phyloP scores from a whole-genome alignment of 2,113 vertebrate genomes.

The Podarcis raffonei region DNA sequence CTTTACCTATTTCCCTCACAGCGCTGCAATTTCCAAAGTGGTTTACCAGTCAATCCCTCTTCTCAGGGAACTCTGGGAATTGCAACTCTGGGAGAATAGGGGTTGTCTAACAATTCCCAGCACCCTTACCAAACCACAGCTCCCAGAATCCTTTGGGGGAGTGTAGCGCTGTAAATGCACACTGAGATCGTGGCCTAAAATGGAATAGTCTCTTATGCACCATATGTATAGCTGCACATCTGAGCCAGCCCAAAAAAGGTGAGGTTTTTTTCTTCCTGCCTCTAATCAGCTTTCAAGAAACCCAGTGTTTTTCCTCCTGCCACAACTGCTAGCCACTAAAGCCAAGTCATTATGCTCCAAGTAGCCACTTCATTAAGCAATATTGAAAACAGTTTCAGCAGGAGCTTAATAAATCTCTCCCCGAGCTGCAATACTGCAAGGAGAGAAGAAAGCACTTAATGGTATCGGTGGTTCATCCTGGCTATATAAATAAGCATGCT shows the following conservation, averaged over 20 bases:
- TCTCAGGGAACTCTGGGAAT: too few species aligned
- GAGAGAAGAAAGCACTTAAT: background rate
- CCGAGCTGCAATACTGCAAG: background rate
- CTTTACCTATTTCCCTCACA: too few species aligned
- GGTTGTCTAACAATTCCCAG: too few species aligned
- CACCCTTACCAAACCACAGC: too few species aligned
- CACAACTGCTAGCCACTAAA: background rate
- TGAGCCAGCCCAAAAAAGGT: background rate
- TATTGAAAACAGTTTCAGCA: background rate
- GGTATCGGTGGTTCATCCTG: background rate
- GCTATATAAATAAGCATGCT: background rate
- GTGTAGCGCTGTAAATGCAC: too few species aligned
- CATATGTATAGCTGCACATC: background rate
- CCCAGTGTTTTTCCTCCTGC: constrained; percentile 3
- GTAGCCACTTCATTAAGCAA: constrained; percentile 21
- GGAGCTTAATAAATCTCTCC: constrained; percentile 11
- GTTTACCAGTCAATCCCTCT: too few species aligned
- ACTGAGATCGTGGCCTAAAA: too few species aligned
- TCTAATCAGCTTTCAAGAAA: background rate
- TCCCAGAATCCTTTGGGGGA: too few species aligned
- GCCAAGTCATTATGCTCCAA: background rate
- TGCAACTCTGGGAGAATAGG: too few species aligned
- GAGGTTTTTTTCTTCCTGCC: background rate
- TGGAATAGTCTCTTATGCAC: background rate
- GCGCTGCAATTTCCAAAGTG: too few species aligned